Base-by-base conservation (phyloP, 2,888 invertebrate species). In the Orthonevra nobilis region DNA sequence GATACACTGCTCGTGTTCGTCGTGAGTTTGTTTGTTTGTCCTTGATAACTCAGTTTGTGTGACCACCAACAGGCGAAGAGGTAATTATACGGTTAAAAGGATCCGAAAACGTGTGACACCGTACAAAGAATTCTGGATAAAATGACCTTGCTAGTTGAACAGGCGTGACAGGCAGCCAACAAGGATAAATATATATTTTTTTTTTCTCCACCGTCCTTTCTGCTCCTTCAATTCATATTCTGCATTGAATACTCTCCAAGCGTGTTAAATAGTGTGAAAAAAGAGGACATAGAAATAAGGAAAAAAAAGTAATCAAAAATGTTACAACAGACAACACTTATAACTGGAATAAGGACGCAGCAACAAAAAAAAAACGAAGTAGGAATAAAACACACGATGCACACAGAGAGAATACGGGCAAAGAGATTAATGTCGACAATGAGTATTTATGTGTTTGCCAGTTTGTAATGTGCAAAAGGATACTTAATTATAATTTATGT, bases 401-500 rank as follows among this genome's bases (percentile, higher is more conserved):
- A 54, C 36, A 48, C 17, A 32, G 42, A 58, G 12, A 46, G 28
- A 32, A 15, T 52, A 34, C 30, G 14, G 12, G 58, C 3, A 23
- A 60, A 74, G 32, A 77, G 77, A 77, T 77, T 70, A 77, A 77
- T 77, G 77, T 77, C 64, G 63, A 64, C 77, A 77, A 64, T 77
- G 64, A 77, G 77, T 77, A 77, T 77, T 77, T 77, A 77, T 77
- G 77, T 77, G 77, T 77, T 72, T 58, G 56, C 72, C 74, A 68
- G 68, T 61, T 54, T 68, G 74, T 74, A 60, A 81, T 69, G 70
- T 66, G 68, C 20, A 64, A 81, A 75, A 75, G 81, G 81, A 66
- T 66, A 74, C 70, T 81, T 81, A 81, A 81, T 81, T 81, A 81
- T 81, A 81, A 81, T 81, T 81, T 81, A 81, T 81, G 68, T 74